These are phyloP conservation scores for Ceyx cyanopectus DNA, from an alignment of 2,113 vertebrate species.

Conservation along the genomic window DNA sequence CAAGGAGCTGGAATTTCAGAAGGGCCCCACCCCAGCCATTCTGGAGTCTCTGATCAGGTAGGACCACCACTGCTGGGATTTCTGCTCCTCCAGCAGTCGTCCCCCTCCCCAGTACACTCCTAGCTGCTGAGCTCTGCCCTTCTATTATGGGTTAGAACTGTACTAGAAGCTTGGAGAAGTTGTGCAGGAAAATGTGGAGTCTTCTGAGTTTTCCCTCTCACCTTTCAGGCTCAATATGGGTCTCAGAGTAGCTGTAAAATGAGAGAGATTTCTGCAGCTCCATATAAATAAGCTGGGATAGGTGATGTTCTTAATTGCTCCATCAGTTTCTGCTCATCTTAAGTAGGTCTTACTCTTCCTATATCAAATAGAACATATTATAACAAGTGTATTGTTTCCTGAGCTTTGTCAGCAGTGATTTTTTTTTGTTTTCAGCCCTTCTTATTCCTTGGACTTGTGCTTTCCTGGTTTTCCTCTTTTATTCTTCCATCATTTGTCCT, in stretches of 20 bases:
- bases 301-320: neutral
- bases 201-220: neutral
- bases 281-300: neutral
- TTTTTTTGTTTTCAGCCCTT: neutral
- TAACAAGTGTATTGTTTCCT: neutral
- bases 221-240: neutral
- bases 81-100: neutral
- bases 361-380: neutral
- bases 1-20: conserved; percentile 99
- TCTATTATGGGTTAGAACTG: neutral
- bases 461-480: neutral
- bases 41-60: conserved; percentile 99
- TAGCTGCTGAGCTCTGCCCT: neutral
- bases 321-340: neutral
- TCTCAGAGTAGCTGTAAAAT: neutral
- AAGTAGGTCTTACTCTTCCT: neutral
- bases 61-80: neutral
- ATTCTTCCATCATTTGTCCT: neutral
- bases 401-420: neutral
- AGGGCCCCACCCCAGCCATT: conserved; percentile 92
- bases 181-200: neutral
- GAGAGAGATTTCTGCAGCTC: neutral
- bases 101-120: neutral
- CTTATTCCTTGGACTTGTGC: neutral
- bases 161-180: neutral